Conservation (phyloP, 1,140 invertebrate genomes). For the Campodea augens region DNA sequence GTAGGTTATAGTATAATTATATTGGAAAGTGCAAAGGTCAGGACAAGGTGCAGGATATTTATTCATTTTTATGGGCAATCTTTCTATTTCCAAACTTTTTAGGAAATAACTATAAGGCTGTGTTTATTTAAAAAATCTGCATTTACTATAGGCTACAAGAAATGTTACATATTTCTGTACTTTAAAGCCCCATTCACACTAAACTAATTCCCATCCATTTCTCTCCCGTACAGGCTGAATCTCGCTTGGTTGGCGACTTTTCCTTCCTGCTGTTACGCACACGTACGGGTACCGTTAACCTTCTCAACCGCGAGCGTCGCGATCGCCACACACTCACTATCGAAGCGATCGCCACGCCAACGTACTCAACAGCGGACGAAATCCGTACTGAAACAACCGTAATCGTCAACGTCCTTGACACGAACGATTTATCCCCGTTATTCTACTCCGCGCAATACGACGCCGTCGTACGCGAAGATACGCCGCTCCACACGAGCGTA, state of each 20-base stretch:
- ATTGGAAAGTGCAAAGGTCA: too few species aligned
- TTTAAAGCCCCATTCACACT: too few species aligned
- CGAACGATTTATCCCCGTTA: slow-evolving; percentile 78
- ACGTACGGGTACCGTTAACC: slow-evolving; percentile 58
- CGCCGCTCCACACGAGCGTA: slow-evolving; percentile 57
- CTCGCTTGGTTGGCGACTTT: slow-evolving; percentile 72
- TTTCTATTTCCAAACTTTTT: too few species aligned
- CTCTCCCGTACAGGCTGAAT: too few species aligned
- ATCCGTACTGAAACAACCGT: slow-evolving; percentile 50
- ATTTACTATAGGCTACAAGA: too few species aligned
- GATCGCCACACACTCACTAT: slow-evolving; percentile 64
- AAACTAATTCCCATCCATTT: too few species aligned
- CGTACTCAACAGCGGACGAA: slow-evolving; percentile 19
- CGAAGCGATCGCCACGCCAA: slow-evolving; percentile 40
- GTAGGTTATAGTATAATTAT: too few species aligned
- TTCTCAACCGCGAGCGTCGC: slow-evolving; percentile 75
- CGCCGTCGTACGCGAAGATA: slow-evolving; percentile 72
- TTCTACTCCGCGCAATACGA: slow-evolving; percentile 77
- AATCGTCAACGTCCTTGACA: slow-evolving; percentile 60
- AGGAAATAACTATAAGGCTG: too few species aligned
- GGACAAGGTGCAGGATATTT: too few species aligned
- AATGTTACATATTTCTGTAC: too few species aligned
- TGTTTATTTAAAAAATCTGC: too few species aligned
- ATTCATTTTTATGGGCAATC: too few species aligned
- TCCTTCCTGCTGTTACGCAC: slow-evolving; percentile 76